A percentile compares a stretch with the other conserved stretches of the same genome.
Conservation (phyloP, 2,888 invertebrate genomes). For the Seladonia tumulorum region DNA sequence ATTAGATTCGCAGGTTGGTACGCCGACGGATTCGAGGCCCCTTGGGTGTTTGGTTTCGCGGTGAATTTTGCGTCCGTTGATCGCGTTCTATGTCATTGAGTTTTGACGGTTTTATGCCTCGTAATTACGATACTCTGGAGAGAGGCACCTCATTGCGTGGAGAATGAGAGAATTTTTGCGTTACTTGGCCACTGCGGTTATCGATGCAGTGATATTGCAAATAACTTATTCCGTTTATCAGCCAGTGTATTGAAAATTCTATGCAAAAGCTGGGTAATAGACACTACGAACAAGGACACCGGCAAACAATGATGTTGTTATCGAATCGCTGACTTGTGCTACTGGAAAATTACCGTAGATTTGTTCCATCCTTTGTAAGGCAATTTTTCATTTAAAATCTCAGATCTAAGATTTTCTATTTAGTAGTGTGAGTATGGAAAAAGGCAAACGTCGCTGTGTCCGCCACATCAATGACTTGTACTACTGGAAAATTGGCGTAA, state of each 20-base stretch:
- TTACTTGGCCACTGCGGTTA: not conserved
- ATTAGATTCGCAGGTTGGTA: slow-evolving; percentile 28
- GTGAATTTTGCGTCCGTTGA: slow-evolving; percentile 13
- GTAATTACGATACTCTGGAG: slow-evolving; percentile 9
- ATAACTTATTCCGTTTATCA: not conserved
- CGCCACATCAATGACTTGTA: not conserved
- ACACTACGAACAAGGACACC: too few relatives aligned
- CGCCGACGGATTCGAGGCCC: slow-evolving; percentile 19
- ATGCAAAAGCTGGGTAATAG: too few relatives aligned
- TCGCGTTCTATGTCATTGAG: slow-evolving; percentile 15
- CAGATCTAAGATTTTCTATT: not conserved
- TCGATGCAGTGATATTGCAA: not conserved
- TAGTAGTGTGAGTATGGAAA: too few relatives aligned
- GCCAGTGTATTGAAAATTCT: not conserved
- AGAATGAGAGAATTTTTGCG: not conserved
- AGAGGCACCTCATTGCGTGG: too few relatives aligned
- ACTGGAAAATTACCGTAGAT: not conserved
- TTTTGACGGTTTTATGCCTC: slow-evolving; percentile 10
- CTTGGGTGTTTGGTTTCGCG: slow-evolving; percentile 29
- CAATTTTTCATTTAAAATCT: not conserved
- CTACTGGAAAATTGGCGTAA: not conserved
- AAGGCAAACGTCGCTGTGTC: too few relatives aligned
- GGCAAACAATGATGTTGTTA: not conserved
- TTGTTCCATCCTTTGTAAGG: not conserved
- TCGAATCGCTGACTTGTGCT: not conserved